Evolutionary conservation across 2,113 vertebrate species (phyloP), one percentile per base, ranked within the genome.

Genomic region (Aspiorhynchus laticeps): DNA sequence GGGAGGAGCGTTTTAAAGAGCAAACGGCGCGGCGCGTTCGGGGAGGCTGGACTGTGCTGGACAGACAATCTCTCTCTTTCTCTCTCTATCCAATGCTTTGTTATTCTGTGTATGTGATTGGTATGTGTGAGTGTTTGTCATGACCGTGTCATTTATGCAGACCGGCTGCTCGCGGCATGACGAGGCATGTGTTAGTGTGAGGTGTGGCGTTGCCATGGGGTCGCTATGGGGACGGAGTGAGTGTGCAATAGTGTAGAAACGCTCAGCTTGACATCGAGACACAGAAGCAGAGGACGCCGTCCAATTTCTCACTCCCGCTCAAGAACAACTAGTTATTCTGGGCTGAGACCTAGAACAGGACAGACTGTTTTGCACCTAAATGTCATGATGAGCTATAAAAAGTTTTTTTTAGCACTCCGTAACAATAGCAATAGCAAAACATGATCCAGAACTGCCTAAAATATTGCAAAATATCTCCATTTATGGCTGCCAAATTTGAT

Each of bases 31-130:
- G 36, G 83, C 43, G 67, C 91, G 38, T 87, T 48, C 65, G 63
- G 65, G 86, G 86, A 86, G 84, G 84, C 88, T 86, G 86, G 86
- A 48, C 79, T 48, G 73, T 74, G 38, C 26, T 69, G 73, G 67
- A 71, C 67, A 24, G 67, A 85, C 59, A 63, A 36, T 67, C 61
- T 86, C 28, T 88, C 17, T 76, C 38, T 75, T 28, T 80, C 41
- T 85, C 69, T 81, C 59, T 88, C 48, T 36, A 9, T 79, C 46
- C 0, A 28, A 48, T 38, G n/a, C 12, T 77, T 48, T 51, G 26
- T 77, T 9, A 7, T 77, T 59, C 2, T 79, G 17, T 56, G 24
- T 21, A 15, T 38, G 53, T 78, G 43, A 74, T 48, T 21, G 15
- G 4, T 53, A 21, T 21, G 33, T 61, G 24, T 38, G 78, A 9